Percentiles rank a stretch among this genome's conserved stretches.
Conservation (phyloP, 1,140 invertebrate genomes). For the Lordiphosa stackelbergi region DNA sequence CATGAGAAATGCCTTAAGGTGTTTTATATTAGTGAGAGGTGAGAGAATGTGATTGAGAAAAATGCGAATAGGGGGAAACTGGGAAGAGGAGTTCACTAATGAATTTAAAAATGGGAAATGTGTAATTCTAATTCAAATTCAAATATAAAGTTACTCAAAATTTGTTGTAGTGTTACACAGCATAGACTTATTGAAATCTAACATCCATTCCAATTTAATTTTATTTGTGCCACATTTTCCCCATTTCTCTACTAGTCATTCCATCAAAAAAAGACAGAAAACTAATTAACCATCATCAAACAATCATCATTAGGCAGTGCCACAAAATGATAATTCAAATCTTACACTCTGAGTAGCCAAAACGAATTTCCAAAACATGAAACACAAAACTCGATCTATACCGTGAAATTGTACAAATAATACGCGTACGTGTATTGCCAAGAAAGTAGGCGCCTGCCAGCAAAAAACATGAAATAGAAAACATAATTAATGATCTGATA, state of each 20-base stretch:
- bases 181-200: too few species aligned
- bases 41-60: conserved; percentile 1
- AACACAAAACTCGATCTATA: conserved; percentile 37
- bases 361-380: conserved; percentile 49
- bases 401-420: conserved; percentile 74
- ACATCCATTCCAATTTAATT: neutral
- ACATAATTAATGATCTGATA: conserved; percentile 67
- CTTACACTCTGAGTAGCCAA: conserved; percentile 51
- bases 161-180: too few species aligned
- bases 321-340: conserved; percentile 61
- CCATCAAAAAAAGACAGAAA: conserved; percentile 21
- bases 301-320: conserved; percentile 64
- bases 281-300: conserved; percentile 51
- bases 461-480: conserved; percentile 29
- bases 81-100: too few species aligned
- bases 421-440: conserved; percentile 24
- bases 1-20: conserved; percentile 36
- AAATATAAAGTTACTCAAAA: too few species aligned
- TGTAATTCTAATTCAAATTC: too few species aligned
- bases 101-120: too few species aligned
- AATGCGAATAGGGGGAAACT: too few species aligned
- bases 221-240: neutral
- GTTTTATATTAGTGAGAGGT: conserved; percentile 31
- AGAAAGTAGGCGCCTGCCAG: conserved; percentile 60
- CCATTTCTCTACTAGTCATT: conserved; percentile 38